Evolutionary conservation across 2,888 invertebrate species (phyloP).

Genomic region (Drosophila fulvimacula): DNA sequence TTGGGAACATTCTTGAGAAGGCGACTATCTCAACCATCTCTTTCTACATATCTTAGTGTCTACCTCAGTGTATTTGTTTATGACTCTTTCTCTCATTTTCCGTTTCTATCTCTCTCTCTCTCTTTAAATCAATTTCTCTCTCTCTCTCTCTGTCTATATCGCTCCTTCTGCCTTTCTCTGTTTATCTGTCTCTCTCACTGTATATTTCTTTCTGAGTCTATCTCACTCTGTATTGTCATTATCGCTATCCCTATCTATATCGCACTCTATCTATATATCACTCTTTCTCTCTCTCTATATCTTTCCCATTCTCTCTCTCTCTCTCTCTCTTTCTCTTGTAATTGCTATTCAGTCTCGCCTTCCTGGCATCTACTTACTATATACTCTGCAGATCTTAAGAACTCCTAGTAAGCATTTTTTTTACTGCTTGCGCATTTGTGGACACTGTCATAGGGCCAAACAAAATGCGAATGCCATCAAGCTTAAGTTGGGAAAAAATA

Average conservation of each 20-base stretch:
- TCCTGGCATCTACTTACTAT: background rate
- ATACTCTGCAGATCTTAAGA: background rate
- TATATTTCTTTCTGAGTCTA: background rate
- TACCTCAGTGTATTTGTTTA: background rate
- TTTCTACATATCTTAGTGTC: too few relatives aligned
- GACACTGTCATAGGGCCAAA: conserved; percentile 61
- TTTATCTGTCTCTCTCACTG: background rate
- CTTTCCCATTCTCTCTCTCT: background rate
- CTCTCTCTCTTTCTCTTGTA: background rate
- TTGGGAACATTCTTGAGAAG: background rate
- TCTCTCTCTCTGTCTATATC: background rate
- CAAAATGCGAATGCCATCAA: conserved; percentile 68
- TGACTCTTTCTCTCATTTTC: background rate
- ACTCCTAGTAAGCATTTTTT: background rate
- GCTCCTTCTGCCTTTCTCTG: background rate
- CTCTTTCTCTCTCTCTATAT: background rate
- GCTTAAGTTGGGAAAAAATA: conserved; percentile 62
- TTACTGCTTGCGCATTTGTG: conserved; percentile 11
- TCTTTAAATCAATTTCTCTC: background rate
- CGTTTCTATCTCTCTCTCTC: background rate
- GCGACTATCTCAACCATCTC: too few relatives aligned
- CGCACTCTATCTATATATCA: background rate
- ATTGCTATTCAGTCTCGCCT: too few relatives aligned
- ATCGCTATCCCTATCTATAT: background rate
- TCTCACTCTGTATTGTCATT: too few relatives aligned